Percentiles rank a stretch among this genome's conserved stretches.
These are phyloP conservation scores for Tinea pellionella DNA, from an alignment of 2,888 invertebrate species.

Conservation along the genomic window DNA sequence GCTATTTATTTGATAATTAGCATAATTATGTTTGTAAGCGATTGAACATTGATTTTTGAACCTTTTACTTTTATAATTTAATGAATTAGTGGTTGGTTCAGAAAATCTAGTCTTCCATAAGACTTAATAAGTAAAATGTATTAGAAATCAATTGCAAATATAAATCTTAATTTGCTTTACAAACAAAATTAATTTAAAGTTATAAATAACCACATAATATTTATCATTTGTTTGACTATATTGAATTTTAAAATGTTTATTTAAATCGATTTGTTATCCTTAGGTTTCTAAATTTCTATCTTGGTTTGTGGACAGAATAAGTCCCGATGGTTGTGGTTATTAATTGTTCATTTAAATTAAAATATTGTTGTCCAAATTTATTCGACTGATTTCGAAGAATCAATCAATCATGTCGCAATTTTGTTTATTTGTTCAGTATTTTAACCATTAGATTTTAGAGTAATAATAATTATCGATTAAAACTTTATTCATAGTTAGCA, in stretches of 20 bases:
- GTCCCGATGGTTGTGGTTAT: conserved; percentile 53
- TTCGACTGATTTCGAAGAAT: conserved; percentile 35
- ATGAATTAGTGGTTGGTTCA: background rate
- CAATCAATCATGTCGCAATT: background rate
- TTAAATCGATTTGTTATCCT: conserved; percentile 58
- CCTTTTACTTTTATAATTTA: background rate
- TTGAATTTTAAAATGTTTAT: conserved; percentile 18
- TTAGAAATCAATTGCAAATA: background rate
- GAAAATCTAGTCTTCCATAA: conserved; percentile 8
- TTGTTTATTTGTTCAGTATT: conserved; percentile 1
- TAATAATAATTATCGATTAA: background rate
- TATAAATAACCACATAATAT: background rate
- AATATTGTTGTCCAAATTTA: conserved; percentile 35
- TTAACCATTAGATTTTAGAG: background rate
- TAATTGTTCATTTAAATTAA: conserved; percentile 14
- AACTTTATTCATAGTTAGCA: background rate
- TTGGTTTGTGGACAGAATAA: conserved; percentile 33
- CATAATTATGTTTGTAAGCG: background rate
- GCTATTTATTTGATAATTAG: background rate
- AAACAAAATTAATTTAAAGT: background rate
- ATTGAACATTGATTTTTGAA: background rate
- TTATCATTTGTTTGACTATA: background rate
- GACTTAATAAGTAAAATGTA: background rate
- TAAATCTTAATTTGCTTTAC: background rate
- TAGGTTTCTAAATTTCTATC: conserved; percentile 47